Conservation (phyloP, 2,113 vertebrate species). For the Oreochromis aureus region DNA sequence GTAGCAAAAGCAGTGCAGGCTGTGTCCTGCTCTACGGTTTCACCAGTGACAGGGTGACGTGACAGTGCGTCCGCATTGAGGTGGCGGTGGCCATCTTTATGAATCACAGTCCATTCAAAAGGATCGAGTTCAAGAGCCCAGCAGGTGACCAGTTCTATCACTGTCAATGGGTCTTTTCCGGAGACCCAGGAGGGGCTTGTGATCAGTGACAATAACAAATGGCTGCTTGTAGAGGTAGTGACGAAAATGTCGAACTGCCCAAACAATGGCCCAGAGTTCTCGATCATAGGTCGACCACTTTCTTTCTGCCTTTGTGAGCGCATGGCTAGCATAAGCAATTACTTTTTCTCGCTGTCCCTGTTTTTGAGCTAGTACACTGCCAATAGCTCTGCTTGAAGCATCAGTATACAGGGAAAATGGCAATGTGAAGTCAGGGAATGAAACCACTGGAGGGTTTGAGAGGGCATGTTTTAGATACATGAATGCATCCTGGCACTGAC, state of each 20-base stretch:
- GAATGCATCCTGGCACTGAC: neutral
- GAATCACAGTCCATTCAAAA: too few species aligned
- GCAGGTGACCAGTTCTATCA: neutral
- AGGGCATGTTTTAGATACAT: neutral
- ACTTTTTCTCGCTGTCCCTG: neutral
- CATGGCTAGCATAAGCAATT: neutral
- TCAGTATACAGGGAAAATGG: neutral
- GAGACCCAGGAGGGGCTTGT: conserved; percentile 7
- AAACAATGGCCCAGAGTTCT: neutral
- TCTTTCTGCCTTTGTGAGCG: neutral
- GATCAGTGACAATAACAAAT: conserved; percentile 12
- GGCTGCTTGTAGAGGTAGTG: neutral
- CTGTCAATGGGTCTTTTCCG: neutral
- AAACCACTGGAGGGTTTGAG: neutral
- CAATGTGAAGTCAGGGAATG: neutral
- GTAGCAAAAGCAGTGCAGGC: too few species aligned
- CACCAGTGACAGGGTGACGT: too few species aligned
- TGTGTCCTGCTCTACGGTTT: too few species aligned
- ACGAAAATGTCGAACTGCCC: neutral
- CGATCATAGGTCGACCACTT: neutral
- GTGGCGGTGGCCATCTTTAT: too few species aligned
- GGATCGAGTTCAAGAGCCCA: neutral
- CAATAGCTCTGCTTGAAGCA: neutral
- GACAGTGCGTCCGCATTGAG: too few species aligned
- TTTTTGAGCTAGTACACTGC: neutral